Evolutionary conservation across 2,888 invertebrate species (phyloP).

Genomic region (Ophion costatus): DNA sequence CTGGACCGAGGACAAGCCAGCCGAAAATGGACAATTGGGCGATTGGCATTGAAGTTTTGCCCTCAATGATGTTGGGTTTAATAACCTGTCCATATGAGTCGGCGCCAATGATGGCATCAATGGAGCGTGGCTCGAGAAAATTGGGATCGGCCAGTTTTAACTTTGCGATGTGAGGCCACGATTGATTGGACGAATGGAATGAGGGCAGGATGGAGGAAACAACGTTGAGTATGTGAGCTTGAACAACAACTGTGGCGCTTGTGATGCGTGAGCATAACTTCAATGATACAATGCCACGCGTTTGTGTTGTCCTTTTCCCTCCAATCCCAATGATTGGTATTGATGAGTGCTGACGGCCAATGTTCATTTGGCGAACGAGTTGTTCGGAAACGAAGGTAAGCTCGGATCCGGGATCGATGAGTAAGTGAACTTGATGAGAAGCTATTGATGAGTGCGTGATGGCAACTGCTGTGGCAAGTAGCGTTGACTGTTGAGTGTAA

Average conservation of each 20-base stretch:
- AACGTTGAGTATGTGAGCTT: not conserved
- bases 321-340: constrained; percentile 54
- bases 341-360: constrained; percentile 22
- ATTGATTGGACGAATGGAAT: not conserved
- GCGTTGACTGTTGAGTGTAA: not conserved
- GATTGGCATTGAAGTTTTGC: constrained; percentile 45
- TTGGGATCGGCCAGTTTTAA: constrained; percentile 1
- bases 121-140: not conserved
- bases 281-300: constrained; percentile 27
- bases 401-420: too few species aligned
- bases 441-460: constrained; percentile 51
- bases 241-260: not conserved
- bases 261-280: not conserved
- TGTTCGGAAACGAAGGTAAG: constrained; percentile 40
- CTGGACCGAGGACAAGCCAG: constrained; percentile 52
- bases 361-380: constrained; percentile 22
- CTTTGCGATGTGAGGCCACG: not conserved
- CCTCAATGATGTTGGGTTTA: constrained; percentile 56
- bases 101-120: constrained; percentile 63
- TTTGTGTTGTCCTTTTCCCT: constrained; percentile 38
- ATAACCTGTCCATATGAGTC: constrained; percentile 56
- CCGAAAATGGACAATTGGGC: constrained; percentile 52
- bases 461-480: constrained; percentile 30
- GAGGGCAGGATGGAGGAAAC: not conserved
- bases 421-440: too few species aligned